Evolutionary conservation across 2,888 invertebrate species (phyloP).

Genomic region (Andrena haemorrhoa): DNA sequence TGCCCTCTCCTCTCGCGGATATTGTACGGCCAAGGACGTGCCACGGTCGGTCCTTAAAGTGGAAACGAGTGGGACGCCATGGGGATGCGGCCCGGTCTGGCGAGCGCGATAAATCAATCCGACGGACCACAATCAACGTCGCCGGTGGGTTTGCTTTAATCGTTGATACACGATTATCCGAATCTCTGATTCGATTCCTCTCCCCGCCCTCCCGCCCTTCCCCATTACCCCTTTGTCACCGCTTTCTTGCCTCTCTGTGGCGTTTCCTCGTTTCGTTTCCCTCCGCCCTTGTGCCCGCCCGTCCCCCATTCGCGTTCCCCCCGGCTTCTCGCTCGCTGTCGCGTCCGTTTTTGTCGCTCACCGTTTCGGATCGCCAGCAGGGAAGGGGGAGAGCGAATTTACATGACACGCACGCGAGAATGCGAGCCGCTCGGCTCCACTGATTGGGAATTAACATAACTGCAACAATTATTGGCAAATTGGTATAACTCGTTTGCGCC

Average conservation of each 20-base stretch:
- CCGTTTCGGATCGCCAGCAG: conserved; percentile 11
- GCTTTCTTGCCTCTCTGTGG: conserved; percentile 8
- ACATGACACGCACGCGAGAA: conserved; percentile 76
- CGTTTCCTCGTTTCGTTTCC: conserved; percentile 29
- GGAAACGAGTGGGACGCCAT: conserved; percentile 59
- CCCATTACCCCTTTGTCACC: conserved; percentile 18
- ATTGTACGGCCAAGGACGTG: conserved; percentile 33
- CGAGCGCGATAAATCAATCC: conserved; percentile 79
- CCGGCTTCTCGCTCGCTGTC: conserved; percentile 31
- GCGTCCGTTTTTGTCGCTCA: conserved; percentile 39
- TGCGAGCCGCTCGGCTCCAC: conserved; percentile 69
- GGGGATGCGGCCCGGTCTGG: conserved; percentile 30
- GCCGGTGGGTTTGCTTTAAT: conserved; percentile 79
- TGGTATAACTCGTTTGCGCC: conserved; percentile 79
- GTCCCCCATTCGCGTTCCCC: background rate
- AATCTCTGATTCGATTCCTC: conserved; percentile 19
- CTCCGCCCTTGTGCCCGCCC: conserved; percentile 17
- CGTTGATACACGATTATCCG: conserved; percentile 68
- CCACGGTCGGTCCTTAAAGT: conserved; percentile 36
- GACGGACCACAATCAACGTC: conserved; percentile 77
- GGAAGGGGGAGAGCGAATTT: conserved; percentile 67
- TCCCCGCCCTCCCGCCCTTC: conserved; percentile 21
- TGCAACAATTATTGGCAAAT: conserved; percentile 82
- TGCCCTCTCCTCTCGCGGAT: conserved; percentile 31
- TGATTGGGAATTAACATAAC: conserved; percentile 83